These are phyloP conservation scores for Apostichopus parvimensis DNA, from an alignment of 35 echinoderm and acorn worm genomes.

Conservation along the genomic window DNA sequence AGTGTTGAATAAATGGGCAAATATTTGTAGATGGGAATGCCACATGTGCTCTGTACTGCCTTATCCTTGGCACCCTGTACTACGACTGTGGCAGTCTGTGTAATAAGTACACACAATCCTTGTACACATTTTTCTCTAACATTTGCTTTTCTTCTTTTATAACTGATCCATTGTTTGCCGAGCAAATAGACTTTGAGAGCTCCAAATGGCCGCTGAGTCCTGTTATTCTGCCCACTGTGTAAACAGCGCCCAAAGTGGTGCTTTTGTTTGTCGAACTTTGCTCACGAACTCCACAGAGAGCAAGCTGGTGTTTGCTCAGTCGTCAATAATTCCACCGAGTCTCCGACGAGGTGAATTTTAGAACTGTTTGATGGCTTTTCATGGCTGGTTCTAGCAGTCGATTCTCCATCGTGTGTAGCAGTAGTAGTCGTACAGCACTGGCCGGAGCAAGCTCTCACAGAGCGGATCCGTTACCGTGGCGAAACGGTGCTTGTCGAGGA, in stretches of 20 bases:
- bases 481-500: too few relatives aligned
- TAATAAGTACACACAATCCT: conserved; percentile 57
- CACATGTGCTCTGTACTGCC: conserved; percentile 55
- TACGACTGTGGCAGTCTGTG: conserved; percentile 27
- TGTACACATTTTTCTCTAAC: conserved; percentile 53
- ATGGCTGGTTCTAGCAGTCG: conserved; percentile 23
- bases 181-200: conserved; percentile 53
- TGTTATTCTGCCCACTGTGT: conserved; percentile 58
- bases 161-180: conserved; percentile 56
- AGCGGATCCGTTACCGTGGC: too few relatives aligned
- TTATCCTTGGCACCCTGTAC: conserved; percentile 32
- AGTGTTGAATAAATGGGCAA: conserved; percentile 60
- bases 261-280: conserved; percentile 59
- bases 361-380: conserved; percentile 51
- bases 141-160: conserved; percentile 56
- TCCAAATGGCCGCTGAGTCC: conserved; percentile 54
- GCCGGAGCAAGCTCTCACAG: too few relatives aligned
- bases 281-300: conserved; percentile 47
- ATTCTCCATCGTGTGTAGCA: background rate
- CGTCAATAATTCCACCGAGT: conserved; percentile 40
- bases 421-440: too few relatives aligned
- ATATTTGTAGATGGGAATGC: conserved; percentile 52
- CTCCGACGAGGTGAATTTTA: conserved; percentile 16
- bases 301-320: conserved; percentile 56
- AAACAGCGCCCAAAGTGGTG: conserved; percentile 48